Evolutionary conservation across 1,140 invertebrate genomes (phyloP).

Genomic region (Nephila pilipes): DNA sequence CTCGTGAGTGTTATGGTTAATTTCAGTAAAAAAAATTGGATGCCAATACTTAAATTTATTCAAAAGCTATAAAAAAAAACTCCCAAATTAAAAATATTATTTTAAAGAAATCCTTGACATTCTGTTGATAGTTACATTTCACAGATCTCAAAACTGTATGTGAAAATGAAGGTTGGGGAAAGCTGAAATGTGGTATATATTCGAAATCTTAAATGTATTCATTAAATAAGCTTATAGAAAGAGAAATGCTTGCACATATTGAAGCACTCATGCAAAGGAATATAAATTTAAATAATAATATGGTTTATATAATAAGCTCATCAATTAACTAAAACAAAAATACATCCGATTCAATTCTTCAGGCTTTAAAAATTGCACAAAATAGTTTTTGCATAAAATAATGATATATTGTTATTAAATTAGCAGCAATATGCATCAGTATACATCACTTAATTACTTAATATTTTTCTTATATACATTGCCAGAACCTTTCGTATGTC

Average conservation of each 20-base stretch:
- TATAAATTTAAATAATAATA: neutral
- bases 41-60: no score
- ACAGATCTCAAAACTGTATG: neutral
- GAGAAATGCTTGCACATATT: neutral
- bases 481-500: no score
- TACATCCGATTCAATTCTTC: neutral
- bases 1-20: neutral
- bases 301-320: no score
- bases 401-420: no score
- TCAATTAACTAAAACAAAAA: neutral
- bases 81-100: no score
- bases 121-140: neutral
- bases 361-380: neutral
- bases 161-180: slow-evolving; percentile 17
- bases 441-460: no score
- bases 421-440: no score
- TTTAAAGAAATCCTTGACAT: neutral
- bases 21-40: no score
- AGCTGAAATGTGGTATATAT: neutral
- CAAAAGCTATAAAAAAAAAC: neutral
- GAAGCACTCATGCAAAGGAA: neutral
- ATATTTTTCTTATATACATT: no score
- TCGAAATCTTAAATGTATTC: neutral
- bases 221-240: neutral
- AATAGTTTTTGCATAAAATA: neutral